Evolutionary conservation across 2,888 invertebrate genomes (phyloP), one percentile per base, ranked within the genome.

Genomic region (Drosophila tanythrix): DNA sequence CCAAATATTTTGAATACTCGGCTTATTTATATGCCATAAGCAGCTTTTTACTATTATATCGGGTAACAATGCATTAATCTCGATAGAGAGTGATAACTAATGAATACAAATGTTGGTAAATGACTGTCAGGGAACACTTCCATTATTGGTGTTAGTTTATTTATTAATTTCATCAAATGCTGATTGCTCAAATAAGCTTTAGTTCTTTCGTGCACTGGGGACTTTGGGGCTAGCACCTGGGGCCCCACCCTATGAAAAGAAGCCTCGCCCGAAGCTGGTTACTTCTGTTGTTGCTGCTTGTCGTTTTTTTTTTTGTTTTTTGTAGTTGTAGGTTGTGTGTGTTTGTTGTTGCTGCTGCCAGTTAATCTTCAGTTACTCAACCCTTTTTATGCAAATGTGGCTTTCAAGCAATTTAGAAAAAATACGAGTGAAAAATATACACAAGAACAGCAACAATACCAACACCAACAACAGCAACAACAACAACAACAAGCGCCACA

Each of bases 291-390:
- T 57, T 50, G 50, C 35, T 35, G 57, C 43, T 43, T 43, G 43
- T 43, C 21, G 21, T 5, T 13, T 13, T 35, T 35, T n/a, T 40
- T n/a, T 5, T 21, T 36, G 18, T 0, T 43, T 21, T 38, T 38
- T 18, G 21, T 46, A 55, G 50, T 69, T 62, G 36, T 62, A 48
- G 46, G 53, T 58, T 51, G 31, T 66, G 58, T 55, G 43, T 15
- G 27, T 27, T 50, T 61, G 55, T 56, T 68, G 79, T 57, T 75
- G 69, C 18, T 70, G 81, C 71, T 79, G 89, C 74, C 88, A 78
- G 88, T 84, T 84, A 88, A 89, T 84, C 89, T 85, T 85, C 88
- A 84, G 90, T 83, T 81, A 87, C 89, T 90, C 90, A 88, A 90
- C 89, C 90, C 90, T 90, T 86, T 87, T 90, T 88, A 88, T 88